Base-by-base conservation (phyloP, 1,140 invertebrate species). In the Megalonaias nervosa region DNA sequence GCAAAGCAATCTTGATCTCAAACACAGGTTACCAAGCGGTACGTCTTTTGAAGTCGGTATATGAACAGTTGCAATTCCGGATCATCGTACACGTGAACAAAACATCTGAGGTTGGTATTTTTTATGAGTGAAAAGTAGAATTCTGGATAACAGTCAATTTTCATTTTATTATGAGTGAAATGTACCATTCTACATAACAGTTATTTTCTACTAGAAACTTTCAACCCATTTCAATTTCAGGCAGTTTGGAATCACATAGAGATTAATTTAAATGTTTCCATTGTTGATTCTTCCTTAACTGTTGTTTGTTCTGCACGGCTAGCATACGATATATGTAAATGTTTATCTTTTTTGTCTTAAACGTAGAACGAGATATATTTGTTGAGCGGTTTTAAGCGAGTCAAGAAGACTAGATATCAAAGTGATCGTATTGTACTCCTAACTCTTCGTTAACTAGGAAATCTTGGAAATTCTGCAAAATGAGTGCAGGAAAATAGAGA, bases 21-120 rank as follows among this genome's bases (percentile, higher is more conserved):
- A 75, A 75, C 60, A 75, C 74, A 11, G 74, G 74, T 16, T 75
- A 75, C 48, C 74, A 75, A 21, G 67, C 67, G 14, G 38, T 75
- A n/a, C 48, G 74, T n/a, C 58, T 75, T 1, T 16, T 75, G 19
- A 75, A 75, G 38, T 58, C 68, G 13, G 59, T 75, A 4, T 75
- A 69, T 59, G 58, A 19, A 14, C 74, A 75, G 19, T 55, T 75
- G 67, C 16, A 48, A 19, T 75, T 69, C 48, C 69, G 70, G 26
- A 75, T 75, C 19, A 64, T n/a, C 26, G 60, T 75, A 4, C 58
- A 61, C 21, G 60, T 67, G 2, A 67, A 75, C 26, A 61, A 55
- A 9, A 69, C 58, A 11, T 64, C 58, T 21, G 23, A 61, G 74
- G 74, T 75, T 26, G 64, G n/a, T n/a, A 60, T 6, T 19, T 3